A percentile compares a stretch with the other conserved stretches of the same genome.
These are phyloP conservation scores for Lateolabrax maculatus DNA, from an alignment of 2,797 vertebrate species.

Conservation along the genomic window DNA sequence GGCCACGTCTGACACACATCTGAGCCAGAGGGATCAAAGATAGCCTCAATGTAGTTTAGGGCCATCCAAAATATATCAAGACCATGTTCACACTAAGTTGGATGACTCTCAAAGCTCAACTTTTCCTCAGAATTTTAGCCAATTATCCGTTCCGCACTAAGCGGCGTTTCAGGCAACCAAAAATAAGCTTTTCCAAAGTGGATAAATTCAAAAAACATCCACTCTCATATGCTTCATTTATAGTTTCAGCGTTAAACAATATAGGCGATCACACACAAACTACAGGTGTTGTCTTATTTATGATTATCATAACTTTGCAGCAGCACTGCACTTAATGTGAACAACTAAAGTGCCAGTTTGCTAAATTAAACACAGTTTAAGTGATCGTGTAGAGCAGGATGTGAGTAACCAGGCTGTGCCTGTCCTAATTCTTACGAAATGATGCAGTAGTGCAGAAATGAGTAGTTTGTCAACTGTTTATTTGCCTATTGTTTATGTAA, in stretches of 20 bases:
- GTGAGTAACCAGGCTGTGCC: not conserved
- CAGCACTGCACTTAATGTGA: not conserved
- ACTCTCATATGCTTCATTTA: not conserved
- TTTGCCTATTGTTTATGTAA: not conserved
- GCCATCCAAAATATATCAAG: slow-evolving; percentile 40
- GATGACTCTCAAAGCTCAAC: slow-evolving; percentile 19
- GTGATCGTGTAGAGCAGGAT: not conserved
- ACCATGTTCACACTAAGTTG: slow-evolving; percentile 11
- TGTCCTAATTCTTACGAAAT: not conserved
- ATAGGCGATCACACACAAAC: not conserved
- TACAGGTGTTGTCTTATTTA: not conserved
- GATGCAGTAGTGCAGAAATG: not conserved
- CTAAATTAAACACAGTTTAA: not conserved
- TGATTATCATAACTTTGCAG: not conserved
- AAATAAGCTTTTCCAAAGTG: not conserved
- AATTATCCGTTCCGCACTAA: not conserved
- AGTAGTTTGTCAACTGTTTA: not conserved
- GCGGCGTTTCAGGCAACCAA: not conserved
- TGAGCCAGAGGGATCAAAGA: slow-evolving; percentile 65
- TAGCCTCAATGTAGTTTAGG: slow-evolving; percentile 23
- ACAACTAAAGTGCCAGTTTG: not conserved
- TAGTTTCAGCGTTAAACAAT: not conserved
- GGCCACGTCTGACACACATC: slow-evolving; percentile 56
- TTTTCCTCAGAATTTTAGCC: not conserved
- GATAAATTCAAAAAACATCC: not conserved